Evolutionary conservation across 35 echinoderm and acorn worm genomes (phyloP), one percentile per base, ranked within the genome.

Genomic region (Apostichopus japonicus): DNA sequence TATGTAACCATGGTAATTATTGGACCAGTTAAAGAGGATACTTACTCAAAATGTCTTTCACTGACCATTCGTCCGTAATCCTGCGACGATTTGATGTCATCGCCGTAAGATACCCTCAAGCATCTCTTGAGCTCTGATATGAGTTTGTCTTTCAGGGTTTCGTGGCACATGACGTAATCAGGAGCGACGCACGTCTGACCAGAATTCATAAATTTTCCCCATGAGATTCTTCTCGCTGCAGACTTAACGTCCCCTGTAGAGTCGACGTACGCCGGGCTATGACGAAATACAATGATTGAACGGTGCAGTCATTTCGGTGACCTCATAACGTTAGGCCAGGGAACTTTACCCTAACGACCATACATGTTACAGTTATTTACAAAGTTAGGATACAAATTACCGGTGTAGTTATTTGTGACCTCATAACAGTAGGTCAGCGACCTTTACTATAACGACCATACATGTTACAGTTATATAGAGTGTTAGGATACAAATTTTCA

Each of bases 31-130:
- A n/a, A 53, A 22, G 10, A 19, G 80, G 10, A 33, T 53, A 8
- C 97, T 98, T 87, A 98, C 97, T 98, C 91, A 90, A 96, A 96
- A 93, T 98, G 97, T n/a, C 95, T 87, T 10, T 79, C 93, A 91
- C 88, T 96, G 22, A 98, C 53, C 16, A 98, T 94, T 19, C 97
- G 88, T 27, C 93, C 94, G 67, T 87, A 94, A 55, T 94, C 93
- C 15, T 17, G 53, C 5, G 93, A 96, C 44, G 83, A 55, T 80
- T 98, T 91, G 15, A 93, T 91, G 73, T 98, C 86, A 25, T 98
- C 93, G 15, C 97, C 95, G 61, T 94, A 98, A 71, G 94, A 96
- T 14, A 93, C 54, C 44, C 94, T 96, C 13, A 98, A 8, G 21
- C 87, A 22, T 11, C 88, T 86, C 59, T 87, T 79, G 53, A 98